phyloP scores from a whole-genome alignment of 2,888 invertebrate species.

The Agonopterix arenella region DNA sequence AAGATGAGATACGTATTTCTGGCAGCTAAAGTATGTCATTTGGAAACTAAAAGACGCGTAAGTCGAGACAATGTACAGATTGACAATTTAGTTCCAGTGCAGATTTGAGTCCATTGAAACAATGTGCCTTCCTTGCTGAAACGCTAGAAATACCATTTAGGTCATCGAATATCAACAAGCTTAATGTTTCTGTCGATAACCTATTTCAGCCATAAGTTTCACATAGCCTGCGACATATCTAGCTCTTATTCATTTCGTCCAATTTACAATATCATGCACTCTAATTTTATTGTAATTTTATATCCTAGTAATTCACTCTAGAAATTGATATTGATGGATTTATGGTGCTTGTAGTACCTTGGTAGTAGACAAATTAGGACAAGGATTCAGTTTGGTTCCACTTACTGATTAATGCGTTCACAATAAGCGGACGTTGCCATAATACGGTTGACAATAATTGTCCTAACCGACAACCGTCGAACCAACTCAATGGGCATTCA shows the following conservation, averaged over 20 bases:
- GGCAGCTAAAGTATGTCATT: too few species aligned
- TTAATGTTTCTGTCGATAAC: neutral
- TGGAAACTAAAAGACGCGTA: too few species aligned
- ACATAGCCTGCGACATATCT: constrained; percentile 2
- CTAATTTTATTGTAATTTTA: neutral
- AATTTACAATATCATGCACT: neutral
- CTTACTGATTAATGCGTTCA: constrained; percentile 50
- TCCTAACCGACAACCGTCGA: constrained; percentile 9
- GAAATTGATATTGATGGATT: constrained; percentile 4
- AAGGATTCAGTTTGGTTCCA: constrained; percentile 45
- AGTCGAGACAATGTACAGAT: too few species aligned
- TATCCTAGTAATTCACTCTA: neutral
- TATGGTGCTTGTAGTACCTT: neutral
- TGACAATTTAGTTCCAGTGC: too few species aligned
- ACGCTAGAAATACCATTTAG: too few species aligned
- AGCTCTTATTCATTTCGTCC: neutral
- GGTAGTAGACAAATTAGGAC: constrained; percentile 39
- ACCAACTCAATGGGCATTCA: constrained; percentile 25
- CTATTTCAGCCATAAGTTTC: neutral
- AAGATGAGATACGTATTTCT: too few species aligned
- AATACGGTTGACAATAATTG: constrained; percentile 28
- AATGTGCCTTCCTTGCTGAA: too few species aligned
- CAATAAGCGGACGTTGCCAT: constrained; percentile 69
- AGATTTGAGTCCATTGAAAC: too few species aligned
- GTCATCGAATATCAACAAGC: neutral